These are phyloP conservation scores for Sphaerodactylus townsendi DNA, from an alignment of 2,113 vertebrate genomes.

Conservation along the genomic window DNA sequence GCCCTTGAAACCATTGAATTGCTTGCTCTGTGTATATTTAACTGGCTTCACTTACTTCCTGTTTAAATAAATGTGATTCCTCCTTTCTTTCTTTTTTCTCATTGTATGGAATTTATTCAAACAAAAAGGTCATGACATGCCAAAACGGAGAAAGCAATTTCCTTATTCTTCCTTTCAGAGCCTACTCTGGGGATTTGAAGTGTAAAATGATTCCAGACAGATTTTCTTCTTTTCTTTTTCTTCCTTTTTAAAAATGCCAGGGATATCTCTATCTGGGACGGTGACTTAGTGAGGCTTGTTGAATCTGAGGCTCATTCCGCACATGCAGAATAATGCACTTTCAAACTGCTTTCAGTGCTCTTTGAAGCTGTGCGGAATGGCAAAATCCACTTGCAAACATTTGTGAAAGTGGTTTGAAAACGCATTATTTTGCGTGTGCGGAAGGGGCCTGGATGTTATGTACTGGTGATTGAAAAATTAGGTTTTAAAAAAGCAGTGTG, in stretches of 20 bases:
- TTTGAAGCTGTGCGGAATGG: too few species aligned
- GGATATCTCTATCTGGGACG: constrained; percentile 24
- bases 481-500: too few species aligned
- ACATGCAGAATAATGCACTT: too few species aligned
- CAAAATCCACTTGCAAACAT: too few species aligned
- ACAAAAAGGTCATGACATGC: constrained; percentile 63
- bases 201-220: constrained; percentile 64
- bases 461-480: too few species aligned
- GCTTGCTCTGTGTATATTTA: constrained; percentile 68
- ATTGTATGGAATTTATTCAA: constrained; percentile 66
- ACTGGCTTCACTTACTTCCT: constrained; percentile 69
- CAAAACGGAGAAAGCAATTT: constrained; percentile 70
- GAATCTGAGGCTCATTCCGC: constrained; percentile 25
- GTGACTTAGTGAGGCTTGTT: constrained; percentile 12
- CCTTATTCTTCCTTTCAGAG: constrained; percentile 66
- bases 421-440: too few species aligned
- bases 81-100: constrained; percentile 45
- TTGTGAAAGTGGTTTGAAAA: too few species aligned
- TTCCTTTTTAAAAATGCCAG: constrained; percentile 15
- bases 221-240: neutral
- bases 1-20: constrained; percentile 67
- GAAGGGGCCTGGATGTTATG: too few species aligned
- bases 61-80: constrained; percentile 73
- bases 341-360: too few species aligned
- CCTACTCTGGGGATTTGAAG: constrained; percentile 59